Evolutionary conservation across 2,888 invertebrate genomes (phyloP), one percentile per base, ranked within the genome.

Genomic region (Drosophila monieri): DNA sequence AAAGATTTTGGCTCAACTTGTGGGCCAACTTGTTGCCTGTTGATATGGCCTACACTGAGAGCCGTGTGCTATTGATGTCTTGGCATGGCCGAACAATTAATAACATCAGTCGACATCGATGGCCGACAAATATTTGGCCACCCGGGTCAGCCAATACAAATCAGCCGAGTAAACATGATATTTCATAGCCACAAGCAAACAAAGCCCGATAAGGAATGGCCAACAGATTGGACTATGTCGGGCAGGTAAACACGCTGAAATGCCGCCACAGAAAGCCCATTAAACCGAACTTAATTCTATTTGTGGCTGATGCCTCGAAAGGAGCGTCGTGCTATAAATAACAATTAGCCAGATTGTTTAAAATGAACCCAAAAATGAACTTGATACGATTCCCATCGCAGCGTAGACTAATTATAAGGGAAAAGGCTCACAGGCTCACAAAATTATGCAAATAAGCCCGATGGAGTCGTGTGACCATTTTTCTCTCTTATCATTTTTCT

Each of bases 301-400:
- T 80, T 73, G 49, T 47, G 46, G 47, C 21, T 41, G 43, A 15
- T 49, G 57, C 51, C 72, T 68, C 66, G 58, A 73, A 69, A 48
- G 53, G 61, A 51, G 44, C 23, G 47, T 30, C 75, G 66, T 67
- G 74, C 74, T 67, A 85, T 88, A 86, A 87, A 88, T 87, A 78
- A 81, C 81, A 86, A 86, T 88, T 86, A 81, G 77, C 75, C 70
- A 78, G 78, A 86, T 80, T 77, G 80, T 79, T 65, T 86, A 79
- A 86, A 86, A 86, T 76, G 73, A 58, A 51, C 44, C 60, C 35
- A 54, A 58, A 58, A 51, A 32, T 18, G 23, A 59, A 69, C 25
- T 58, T 52, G 51, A 68, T 52, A 53, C 67, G 35, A 48, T 68
- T 53, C 47, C 35, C 69, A 53, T 14, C 9, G 21, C 67, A 15